Evolutionary conservation across 2,797 vertebrate species (phyloP).

Genomic region (Setipinna tenuifilis): DNA sequence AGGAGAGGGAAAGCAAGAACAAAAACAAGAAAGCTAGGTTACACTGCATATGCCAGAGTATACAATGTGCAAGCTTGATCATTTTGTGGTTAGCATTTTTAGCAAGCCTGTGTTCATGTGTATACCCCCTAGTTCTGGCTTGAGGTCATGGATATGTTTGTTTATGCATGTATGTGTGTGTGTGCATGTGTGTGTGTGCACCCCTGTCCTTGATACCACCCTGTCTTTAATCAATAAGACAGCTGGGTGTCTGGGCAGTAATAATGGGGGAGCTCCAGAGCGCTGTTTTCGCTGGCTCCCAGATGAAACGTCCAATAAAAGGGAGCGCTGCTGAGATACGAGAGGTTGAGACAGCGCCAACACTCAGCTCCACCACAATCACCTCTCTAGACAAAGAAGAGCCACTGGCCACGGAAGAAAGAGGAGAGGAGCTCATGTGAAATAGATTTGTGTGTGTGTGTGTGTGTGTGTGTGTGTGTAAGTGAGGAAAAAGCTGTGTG

Average conservation of each 20-base stretch:
- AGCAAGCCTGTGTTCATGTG: background rate
- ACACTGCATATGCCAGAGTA: background rate
- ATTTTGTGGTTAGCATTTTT: background rate
- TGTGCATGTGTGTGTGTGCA: background rate
- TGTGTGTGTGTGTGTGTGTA: background rate
- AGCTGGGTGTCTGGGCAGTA: slow-evolving; percentile 7
- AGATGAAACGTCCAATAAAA: slow-evolving; percentile 21
- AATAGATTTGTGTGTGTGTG: background rate
- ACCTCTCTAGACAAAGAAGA: background rate
- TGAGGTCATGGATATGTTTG: background rate
- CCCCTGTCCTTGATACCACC: background rate
- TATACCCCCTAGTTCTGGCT: background rate
- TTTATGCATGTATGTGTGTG: background rate
- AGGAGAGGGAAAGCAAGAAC: background rate
- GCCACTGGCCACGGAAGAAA: background rate
- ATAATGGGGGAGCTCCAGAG: background rate
- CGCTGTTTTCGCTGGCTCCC: slow-evolving; percentile 13
- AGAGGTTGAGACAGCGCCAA: background rate
- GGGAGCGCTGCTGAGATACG: background rate
- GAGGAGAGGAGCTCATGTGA: background rate
- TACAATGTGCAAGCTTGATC: background rate
- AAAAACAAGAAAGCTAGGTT: background rate
- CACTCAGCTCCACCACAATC: background rate
- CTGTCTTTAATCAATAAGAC: background rate
- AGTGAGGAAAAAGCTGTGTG: too few species aligned